phyloP scores from a whole-genome alignment of 1,140 invertebrate genomes.

The Drosophila obscura region DNA sequence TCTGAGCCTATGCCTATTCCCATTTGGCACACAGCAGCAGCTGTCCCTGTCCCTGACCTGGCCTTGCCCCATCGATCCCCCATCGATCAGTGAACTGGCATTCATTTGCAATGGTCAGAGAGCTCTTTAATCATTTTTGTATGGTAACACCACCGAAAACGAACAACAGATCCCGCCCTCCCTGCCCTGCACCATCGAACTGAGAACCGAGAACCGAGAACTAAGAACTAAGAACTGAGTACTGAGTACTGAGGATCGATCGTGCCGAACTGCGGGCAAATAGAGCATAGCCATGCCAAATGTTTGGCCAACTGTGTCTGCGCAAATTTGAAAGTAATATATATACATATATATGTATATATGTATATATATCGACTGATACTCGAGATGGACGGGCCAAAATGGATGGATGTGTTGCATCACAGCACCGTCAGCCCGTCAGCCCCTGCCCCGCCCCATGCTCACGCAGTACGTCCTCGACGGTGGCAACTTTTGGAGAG shows the following conservation, averaged over 20 bases:
- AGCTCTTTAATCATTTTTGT: conserved; percentile 7
- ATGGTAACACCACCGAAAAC: conserved; percentile 17
- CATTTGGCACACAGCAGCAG: too few relatives aligned
- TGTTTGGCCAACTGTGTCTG: conserved; percentile 67
- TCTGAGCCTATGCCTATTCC: too few relatives aligned
- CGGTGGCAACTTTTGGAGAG: too few relatives aligned
- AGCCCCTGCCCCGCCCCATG: too few relatives aligned
- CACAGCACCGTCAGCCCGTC: too few relatives aligned
- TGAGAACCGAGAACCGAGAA: conserved; percentile 7
- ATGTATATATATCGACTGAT: background rate
- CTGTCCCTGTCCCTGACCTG: conserved; percentile 13
- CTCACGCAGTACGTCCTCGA: too few relatives aligned
- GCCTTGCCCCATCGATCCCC: conserved; percentile 40
- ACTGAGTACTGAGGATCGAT: background rate
- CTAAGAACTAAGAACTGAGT: background rate
- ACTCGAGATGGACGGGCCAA: too few relatives aligned
- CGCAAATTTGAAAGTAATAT: conserved; percentile 60
- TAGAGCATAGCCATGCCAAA: conserved; percentile 67
- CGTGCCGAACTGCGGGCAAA: conserved; percentile 41
- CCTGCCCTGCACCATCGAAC: conserved; percentile 29
- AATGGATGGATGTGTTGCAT: background rate
- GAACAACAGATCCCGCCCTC: conserved; percentile 14
- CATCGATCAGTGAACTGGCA: conserved; percentile 17
- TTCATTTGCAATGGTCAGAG: background rate
- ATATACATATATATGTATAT: background rate